Evolutionary conservation across 2,113 vertebrate species (phyloP), one percentile per base, ranked within the genome.

Genomic region (Caretta caretta): DNA sequence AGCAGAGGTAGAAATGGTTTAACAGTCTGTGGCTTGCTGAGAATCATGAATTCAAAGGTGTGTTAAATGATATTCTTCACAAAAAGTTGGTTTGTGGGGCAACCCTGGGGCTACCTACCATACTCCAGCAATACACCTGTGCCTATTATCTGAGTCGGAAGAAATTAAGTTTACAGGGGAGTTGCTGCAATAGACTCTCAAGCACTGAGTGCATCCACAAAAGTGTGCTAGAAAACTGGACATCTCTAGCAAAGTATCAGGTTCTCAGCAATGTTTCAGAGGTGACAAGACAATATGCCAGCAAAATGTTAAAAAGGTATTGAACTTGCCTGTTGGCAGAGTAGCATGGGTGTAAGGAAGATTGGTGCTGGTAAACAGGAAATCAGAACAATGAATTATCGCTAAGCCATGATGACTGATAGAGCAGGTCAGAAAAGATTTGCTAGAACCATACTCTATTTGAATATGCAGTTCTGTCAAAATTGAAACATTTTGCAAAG

Each of bases 401-500:
- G 16, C 29, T 75, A 54, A 79, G 72, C 27, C 8, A 29, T 59
- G 24, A 57, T 24, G 51, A 54, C 14, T 72, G 57, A 16, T 29
- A 90, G 84, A 94, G 92, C 22, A 50, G 84, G 1, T 82, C 81
- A 90, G 80, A 87, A 87, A 91, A 92, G 86, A 35, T 3, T 25
- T 62, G 84, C 50, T 35, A 38, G 10, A 11, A 65, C 83, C 81
- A 12, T 82, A 25, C 86, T 89, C 79, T 65, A 93, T 87, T 48
- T 85, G 83, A 90, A 84, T 83, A n/a, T 94, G 72, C 35, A 86
- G 8, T 88, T 93, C 87, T 56, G 42, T 51, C 91, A 72, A 29
- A 62, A 82, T 35, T 88, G 29, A 78, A 93, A 86, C 72, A 62
- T 25, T 31, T 92, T 56, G 56, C 56, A 88, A 51, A 53, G 31